Percentiles rank a stretch among this genome's conserved stretches.
phyloP scores from a whole-genome alignment of 2,888 invertebrate genomes.

The Tiphia femorata region DNA sequence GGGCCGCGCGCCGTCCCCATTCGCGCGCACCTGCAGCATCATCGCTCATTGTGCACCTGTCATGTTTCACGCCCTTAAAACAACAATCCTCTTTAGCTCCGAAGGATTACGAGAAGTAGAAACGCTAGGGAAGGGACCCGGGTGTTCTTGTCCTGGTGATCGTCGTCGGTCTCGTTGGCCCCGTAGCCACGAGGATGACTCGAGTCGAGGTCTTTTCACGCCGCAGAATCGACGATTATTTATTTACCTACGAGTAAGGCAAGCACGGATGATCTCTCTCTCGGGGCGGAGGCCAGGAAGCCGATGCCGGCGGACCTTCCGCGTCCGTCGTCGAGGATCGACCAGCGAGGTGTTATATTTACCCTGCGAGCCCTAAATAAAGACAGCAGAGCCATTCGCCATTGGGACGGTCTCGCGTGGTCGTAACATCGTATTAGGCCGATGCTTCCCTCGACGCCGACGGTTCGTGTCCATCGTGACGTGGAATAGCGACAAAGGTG shows the following conservation, averaged over 20 bases:
- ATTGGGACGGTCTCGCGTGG: too few species aligned
- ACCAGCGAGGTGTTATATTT: slow-evolving; percentile 46
- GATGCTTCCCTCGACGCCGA: too few species aligned
- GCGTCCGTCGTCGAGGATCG: background rate
- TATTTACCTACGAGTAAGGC: slow-evolving; percentile 63
- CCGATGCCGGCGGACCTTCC: slow-evolving; percentile 30
- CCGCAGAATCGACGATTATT: slow-evolving; percentile 56
- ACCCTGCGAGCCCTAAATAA: slow-evolving; percentile 40
- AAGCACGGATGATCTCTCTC: too few species aligned
- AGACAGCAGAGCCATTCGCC: slow-evolving; percentile 2
- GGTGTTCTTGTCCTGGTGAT: slow-evolving; percentile 8
- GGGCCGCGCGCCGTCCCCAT: too few species aligned
- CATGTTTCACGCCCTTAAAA: slow-evolving; percentile 67
- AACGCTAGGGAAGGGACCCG: background rate
- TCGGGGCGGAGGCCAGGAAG: slow-evolving; percentile 32
- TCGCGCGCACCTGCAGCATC: slow-evolving; percentile 65
- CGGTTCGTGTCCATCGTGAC: too few species aligned
- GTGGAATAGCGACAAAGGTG: too few species aligned
- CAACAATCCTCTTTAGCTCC: slow-evolving; percentile 63
- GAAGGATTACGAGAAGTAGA: slow-evolving; percentile 49
- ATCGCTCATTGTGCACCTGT: slow-evolving; percentile 63
- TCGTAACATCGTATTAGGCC: too few species aligned
- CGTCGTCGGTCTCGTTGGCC: slow-evolving; percentile 23
- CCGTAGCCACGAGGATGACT: slow-evolving; percentile 49
- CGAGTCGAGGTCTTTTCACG: slow-evolving; percentile 26